Conservation (phyloP, 2,113 vertebrate genomes). For the Cephalopholis sonnerati region DNA sequence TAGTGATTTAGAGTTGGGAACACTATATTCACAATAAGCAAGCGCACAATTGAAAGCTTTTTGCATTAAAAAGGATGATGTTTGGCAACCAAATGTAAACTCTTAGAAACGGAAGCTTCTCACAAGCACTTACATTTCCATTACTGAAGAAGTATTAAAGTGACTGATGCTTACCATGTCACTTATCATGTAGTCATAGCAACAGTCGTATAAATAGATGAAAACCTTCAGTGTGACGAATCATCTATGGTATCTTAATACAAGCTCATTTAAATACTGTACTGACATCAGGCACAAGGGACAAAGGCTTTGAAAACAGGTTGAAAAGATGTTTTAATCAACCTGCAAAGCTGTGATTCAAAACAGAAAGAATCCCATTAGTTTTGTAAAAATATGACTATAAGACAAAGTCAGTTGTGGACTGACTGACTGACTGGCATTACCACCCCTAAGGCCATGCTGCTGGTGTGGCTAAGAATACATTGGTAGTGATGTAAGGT, state of each 20-base stretch:
- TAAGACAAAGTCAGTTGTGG: neutral
- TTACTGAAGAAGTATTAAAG: neutral
- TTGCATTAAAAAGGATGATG: neutral
- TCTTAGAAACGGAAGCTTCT: neutral
- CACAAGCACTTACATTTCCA: neutral
- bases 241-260: neutral
- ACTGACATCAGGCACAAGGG: neutral
- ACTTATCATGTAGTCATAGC: neutral
- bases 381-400: neutral
- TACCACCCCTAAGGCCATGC: neutral
- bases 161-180: too few species aligned
- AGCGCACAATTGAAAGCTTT: neutral
- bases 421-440: neutral
- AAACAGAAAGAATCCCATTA: neutral
- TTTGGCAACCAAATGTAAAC: neutral
- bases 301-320: neutral
- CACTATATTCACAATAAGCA: neutral
- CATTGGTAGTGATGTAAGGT: neutral
- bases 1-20: neutral
- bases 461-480: neutral
- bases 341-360: neutral
- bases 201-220: neutral
- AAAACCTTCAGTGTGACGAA: neutral
- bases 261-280: neutral
- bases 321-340: neutral